A percentile compares a stretch with the other conserved stretches of the same genome.
Conservation (phyloP, 2,888 invertebrate genomes). For the Stenoptilia bipunctidactyla region DNA sequence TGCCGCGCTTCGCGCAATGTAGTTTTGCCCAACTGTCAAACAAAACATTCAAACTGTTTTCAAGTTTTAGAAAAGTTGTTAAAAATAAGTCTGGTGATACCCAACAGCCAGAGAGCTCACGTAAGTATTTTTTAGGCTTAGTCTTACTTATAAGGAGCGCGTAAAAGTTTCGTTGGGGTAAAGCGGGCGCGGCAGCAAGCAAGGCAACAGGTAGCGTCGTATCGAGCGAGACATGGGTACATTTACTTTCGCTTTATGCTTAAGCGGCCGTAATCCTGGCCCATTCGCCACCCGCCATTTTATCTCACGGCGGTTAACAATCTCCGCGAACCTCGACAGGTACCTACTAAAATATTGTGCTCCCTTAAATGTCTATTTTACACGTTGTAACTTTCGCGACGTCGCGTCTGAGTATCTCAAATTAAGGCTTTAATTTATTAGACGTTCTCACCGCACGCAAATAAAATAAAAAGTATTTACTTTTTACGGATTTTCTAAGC, state of each 20-base stretch:
- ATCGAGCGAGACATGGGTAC: conserved; percentile 41
- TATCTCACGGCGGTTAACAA: conserved; percentile 19
- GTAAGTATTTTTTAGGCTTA: conserved; percentile 28
- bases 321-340: no score
- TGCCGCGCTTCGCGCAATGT: conserved; percentile 34
- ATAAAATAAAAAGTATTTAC: background rate
- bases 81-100: conserved; percentile 29
- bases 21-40: conserved; percentile 27
- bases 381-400: background rate
- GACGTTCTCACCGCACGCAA: no score
- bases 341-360: background rate
- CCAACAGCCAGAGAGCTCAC: conserved; percentile 30
- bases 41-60: conserved; percentile 43
- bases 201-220: conserved; percentile 48
- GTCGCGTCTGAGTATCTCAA: background rate
- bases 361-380: background rate
- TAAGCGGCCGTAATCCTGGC: conserved; percentile 30
- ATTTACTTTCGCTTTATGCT: conserved; percentile 41
- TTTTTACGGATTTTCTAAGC: no score
- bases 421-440: background rate
- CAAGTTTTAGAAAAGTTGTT: conserved; percentile 40
- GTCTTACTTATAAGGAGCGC: conserved; percentile 22
- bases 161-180: conserved; percentile 40
- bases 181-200: conserved; percentile 30
- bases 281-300: conserved; percentile 35